Evolutionary conservation across 2,797 vertebrate genomes (phyloP).

Genomic region (Sternotherus odoratus): DNA sequence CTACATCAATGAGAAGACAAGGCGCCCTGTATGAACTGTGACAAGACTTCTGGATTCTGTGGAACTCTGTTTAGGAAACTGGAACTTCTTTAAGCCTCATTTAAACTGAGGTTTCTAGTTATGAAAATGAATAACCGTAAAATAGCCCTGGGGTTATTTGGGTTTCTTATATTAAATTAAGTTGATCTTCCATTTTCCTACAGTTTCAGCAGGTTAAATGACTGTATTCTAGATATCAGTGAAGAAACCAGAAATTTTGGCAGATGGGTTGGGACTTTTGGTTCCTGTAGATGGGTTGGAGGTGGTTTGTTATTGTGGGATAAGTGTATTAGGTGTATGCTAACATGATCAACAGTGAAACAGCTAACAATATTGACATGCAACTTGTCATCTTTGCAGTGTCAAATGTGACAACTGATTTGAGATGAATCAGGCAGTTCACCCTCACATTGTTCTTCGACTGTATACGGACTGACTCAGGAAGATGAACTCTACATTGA

Average conservation of each 20-base stretch:
- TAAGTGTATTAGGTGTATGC: not conserved
- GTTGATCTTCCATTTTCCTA: not conserved
- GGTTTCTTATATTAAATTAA: not conserved
- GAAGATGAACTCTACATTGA: not conserved
- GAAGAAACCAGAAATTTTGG: not conserved
- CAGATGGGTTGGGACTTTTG: not conserved
- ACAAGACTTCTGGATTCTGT: not conserved
- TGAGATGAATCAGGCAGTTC: not conserved
- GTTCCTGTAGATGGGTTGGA: not conserved
- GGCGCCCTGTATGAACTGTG: no score
- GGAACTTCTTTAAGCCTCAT: not conserved
- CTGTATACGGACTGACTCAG: not conserved
- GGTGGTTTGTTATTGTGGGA: not conserved
- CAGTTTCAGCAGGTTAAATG: not conserved
- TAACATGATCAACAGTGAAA: not conserved
- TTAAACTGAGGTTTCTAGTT: not conserved
- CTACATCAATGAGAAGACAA: no score
- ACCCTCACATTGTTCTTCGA: not conserved
- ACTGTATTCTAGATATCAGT: no score
- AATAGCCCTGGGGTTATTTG: not conserved
- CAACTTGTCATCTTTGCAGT: not conserved
- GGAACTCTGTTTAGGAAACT: not conserved
- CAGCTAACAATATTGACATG: not conserved
- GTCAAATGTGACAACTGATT: not conserved
- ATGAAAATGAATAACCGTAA: not conserved